These are phyloP conservation scores for Pangasius larnaudii DNA, from an alignment of 2,797 vertebrate species.

Conservation along the genomic window DNA sequence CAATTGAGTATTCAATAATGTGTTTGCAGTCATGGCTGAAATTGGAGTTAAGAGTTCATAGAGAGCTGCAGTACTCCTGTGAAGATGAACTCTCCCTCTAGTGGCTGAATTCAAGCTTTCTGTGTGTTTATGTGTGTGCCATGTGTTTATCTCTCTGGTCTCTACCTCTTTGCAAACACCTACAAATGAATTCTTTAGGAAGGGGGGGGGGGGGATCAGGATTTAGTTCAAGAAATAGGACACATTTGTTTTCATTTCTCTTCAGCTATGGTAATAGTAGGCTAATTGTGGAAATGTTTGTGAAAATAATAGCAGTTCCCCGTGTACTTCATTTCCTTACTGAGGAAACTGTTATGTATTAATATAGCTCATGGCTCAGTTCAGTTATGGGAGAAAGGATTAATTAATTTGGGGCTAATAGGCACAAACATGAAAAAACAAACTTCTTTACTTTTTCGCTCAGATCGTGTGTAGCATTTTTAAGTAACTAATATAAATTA, in stretches of 20 bases:
- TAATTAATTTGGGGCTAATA: constrained; percentile 88
- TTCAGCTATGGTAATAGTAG: constrained; percentile 57
- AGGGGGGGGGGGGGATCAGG: no score
- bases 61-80: constrained; percentile 32
- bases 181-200: constrained; percentile 19
- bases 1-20: constrained; percentile 40
- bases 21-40: constrained; percentile 44
- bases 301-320: constrained; percentile 78
- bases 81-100: constrained; percentile 74
- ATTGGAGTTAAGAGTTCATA: constrained; percentile 35
- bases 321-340: constrained; percentile 76
- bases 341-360: constrained; percentile 75
- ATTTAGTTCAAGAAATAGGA: constrained; percentile 58
- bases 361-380: constrained; percentile 82
- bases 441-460: constrained; percentile 84
- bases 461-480: constrained; percentile 74
- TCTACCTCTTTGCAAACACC: constrained; percentile 19
- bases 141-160: not conserved
- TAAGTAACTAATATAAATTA: constrained; percentile 85
- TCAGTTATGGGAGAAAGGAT: constrained; percentile 77
- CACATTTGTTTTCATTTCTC: constrained; percentile 49
- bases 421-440: constrained; percentile 85
- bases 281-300: constrained; percentile 78
- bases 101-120: constrained; percentile 66
- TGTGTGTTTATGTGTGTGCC: not conserved